phyloP scores from a whole-genome alignment of 2,797 vertebrate species.

The Pangasius mekongensis region DNA sequence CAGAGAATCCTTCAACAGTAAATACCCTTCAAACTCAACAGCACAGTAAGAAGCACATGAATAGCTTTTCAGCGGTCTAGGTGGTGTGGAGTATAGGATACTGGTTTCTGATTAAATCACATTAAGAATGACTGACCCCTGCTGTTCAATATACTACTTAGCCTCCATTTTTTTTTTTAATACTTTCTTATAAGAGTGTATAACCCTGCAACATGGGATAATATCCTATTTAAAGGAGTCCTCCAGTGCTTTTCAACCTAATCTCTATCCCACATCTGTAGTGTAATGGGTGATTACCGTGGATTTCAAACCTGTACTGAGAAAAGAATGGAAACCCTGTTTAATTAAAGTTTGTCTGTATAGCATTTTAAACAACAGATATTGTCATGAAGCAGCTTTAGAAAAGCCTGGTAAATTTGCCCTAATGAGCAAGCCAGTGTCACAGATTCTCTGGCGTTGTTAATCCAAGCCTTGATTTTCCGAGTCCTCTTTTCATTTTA shows the following conservation, averaged over 20 bases:
- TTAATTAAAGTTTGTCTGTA: too few species aligned
- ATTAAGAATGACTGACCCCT: background rate
- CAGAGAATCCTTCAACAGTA: constrained; percentile 13
- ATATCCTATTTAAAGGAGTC: background rate
- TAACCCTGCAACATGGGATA: background rate
- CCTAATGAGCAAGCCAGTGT: background rate
- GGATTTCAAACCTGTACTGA: background rate
- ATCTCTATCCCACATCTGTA: constrained; percentile 18
- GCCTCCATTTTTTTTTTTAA: background rate
- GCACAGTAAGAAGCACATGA: background rate
- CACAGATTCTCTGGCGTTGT: background rate
- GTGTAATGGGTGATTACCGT: background rate
- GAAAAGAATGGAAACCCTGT: background rate
- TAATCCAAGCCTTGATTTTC: background rate
- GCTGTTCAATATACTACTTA: background rate
- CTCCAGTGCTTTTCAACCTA: background rate
- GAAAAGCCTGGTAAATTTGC: background rate
- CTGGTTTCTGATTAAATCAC: background rate
- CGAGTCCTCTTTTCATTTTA: background rate
- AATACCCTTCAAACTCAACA: background rate
- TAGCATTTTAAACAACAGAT: background rate
- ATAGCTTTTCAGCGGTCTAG: background rate
- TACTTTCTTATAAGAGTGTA: background rate
- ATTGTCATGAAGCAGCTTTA: background rate
- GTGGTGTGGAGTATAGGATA: background rate